phyloP scores from a whole-genome alignment of 2,888 invertebrate genomes.

The Salpingus planirostris region DNA sequence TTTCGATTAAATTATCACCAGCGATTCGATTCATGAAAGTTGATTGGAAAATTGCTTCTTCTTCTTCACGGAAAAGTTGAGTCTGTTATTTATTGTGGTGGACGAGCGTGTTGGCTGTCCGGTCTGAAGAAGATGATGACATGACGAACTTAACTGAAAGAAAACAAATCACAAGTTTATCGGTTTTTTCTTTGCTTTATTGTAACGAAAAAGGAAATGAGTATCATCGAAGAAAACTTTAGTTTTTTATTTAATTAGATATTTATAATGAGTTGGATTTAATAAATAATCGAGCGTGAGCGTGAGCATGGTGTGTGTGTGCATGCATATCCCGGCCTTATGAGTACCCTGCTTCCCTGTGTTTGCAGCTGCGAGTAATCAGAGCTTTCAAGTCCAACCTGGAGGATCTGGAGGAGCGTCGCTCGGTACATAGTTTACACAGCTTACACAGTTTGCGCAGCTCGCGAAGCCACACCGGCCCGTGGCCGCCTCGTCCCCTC shows the following conservation, averaged over 20 bases:
- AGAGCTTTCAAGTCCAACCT: conserved; percentile 99
- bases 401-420: conserved; percentile 98
- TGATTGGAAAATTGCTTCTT: no score
- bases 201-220: no score
- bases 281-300: conserved; percentile 16
- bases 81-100: no score
- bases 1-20: conserved; percentile 1
- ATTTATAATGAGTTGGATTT: conserved; percentile 2
- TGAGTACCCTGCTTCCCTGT: conserved; percentile 49
- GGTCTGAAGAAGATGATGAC: conserved; percentile 17
- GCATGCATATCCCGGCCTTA: conserved; percentile 40
- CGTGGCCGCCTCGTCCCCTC: conserved; percentile 55
- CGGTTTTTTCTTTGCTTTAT: no score
- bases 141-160: no score
- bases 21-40: no score
- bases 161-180: no score
- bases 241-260: no score
- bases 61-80: no score
- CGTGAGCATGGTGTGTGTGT: conserved; percentile 29
- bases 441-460: conserved; percentile 80
- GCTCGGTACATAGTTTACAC: conserved; percentile 95
- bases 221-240: no score
- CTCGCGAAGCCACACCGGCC: conserved; percentile 66
- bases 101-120: conserved; percentile 19
- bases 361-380: conserved; percentile 99